A percentile compares a stretch with the other conserved stretches of the same genome.
These are phyloP conservation scores for Laticauda colubrina DNA, from an alignment of 2,113 vertebrate genomes.

Conservation along the genomic window DNA sequence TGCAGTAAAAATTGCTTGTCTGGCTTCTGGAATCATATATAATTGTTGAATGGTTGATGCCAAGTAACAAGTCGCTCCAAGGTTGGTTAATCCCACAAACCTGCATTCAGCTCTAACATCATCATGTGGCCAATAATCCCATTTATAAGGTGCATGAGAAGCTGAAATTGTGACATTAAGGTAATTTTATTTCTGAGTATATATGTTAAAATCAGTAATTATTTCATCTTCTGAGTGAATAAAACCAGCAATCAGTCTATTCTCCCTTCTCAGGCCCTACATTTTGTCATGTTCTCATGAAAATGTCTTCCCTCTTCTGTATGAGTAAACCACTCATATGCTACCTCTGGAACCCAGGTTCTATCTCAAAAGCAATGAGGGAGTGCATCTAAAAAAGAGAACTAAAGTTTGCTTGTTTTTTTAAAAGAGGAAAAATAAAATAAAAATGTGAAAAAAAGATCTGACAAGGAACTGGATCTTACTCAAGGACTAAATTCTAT, in stretches of 20 bases:
- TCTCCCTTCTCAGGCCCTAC: background rate
- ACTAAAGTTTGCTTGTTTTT: background rate
- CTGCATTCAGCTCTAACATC: conserved; percentile 95
- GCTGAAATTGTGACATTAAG: conserved; percentile 64
- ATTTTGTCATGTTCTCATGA: background rate
- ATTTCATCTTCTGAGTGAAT: background rate
- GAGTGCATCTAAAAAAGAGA: background rate
- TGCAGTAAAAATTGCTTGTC: conserved; percentile 96
- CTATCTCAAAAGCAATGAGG: background rate
- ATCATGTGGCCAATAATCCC: conserved; percentile 99
- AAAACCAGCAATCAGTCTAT: background rate
- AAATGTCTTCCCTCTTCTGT: background rate
- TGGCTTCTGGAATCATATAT: conserved; percentile 98
- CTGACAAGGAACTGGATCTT: background rate
- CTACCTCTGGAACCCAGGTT: background rate
- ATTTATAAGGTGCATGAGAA: conserved; percentile 97
- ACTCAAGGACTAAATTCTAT: background rate
- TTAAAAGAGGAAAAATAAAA: background rate
- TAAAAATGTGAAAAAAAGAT: background rate
- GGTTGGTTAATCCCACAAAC: conserved; percentile 95
- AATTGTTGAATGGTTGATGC: conserved; percentile 98
- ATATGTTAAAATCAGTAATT: background rate
- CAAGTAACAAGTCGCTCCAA: conserved; percentile 96
- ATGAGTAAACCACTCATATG: background rate
- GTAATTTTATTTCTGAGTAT: background rate